Base-by-base conservation (phyloP, 2,888 invertebrate species). In the Xestobium rufovillosum region DNA sequence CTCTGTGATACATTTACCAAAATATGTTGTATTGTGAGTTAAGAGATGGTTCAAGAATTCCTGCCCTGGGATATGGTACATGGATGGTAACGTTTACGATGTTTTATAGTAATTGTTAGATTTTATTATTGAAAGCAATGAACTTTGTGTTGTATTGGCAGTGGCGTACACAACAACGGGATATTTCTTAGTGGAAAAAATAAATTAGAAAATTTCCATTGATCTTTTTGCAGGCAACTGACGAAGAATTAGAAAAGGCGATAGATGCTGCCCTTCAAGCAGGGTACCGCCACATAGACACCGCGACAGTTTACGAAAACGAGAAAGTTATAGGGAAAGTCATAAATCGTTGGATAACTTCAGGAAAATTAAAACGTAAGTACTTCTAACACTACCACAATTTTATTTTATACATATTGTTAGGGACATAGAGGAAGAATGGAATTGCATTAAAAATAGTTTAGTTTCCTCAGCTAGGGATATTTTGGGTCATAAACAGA, bases 221-320 rank as follows among this genome's bases (percentile, higher is more conserved):
- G n/a, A 19, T 8, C 28, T 34, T 36, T 36, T 53, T 59, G 15
- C 49, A 82, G 84, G 75, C 82, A 17, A 71, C 73, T 1, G 78
- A 78, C 39, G 73, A 70, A 3, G 81, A 80, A 50, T 61, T 86
- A 35, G 80, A 80, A 60, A 57, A 63, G 26, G 81, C 86, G 1
- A 66, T 88, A 9, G 74, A 78, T 15, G 63, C 66, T 2, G 88
- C 89, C 0, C 60, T 89, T 29, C 76, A 77, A 47, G 76, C 76
- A 26, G 89, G 89, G 1, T 89, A 89, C 60, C 74, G 88, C 3
- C 87, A 86, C 54, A 83, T 90, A 43, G 89, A 90, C 61, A 77
- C 85, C 0, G 88, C 89, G 0, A 71, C 77, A 3, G 80, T 74
- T 3, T 89, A 90, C 55, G 70, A 76, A 47, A 89, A 89, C 54